Percentiles rank a stretch among this genome's conserved stretches.
These are phyloP conservation scores for Syndactyla subalaris DNA, from an alignment of 2,797 vertebrate genomes.

Conservation along the genomic window DNA sequence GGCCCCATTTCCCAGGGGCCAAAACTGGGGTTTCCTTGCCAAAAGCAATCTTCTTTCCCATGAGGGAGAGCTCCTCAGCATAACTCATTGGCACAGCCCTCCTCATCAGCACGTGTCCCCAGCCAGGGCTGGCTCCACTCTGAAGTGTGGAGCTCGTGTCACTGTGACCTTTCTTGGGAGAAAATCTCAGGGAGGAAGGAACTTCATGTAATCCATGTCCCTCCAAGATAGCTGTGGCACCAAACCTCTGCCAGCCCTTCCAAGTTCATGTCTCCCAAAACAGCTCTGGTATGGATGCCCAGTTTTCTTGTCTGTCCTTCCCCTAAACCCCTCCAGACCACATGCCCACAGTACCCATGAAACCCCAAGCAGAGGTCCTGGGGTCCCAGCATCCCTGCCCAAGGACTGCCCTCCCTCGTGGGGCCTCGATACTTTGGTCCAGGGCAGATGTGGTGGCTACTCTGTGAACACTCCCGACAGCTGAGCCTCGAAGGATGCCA, in stretches of 20 bases:
- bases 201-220: neutral
- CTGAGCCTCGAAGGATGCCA: neutral
- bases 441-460: neutral
- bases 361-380: neutral
- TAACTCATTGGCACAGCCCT: fast-evolving
- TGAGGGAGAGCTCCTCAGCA: fast-evolving
- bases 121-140: neutral
- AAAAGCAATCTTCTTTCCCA: neutral
- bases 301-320: fast-evolving
- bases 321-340: neutral
- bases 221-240: neutral
- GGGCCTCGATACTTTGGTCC: fast-evolving
- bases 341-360: fast-evolving
- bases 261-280: fast-evolving
- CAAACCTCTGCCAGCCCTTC: neutral
- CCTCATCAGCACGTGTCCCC: fast-evolving
- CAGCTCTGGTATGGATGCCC: fast-evolving
- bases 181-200: neutral
- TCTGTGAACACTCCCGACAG: fast-evolving
- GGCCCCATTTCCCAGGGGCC: neutral
- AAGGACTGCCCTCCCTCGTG: fast-evolving
- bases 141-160: fast-evolving
- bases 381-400: neutral
- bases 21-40: neutral
- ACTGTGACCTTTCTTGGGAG: fast-evolving